A percentile compares a stretch with the other conserved stretches of the same genome.
phyloP scores from a whole-genome alignment of 1,140 invertebrate species.

The Solenopsis invicta region DNA sequence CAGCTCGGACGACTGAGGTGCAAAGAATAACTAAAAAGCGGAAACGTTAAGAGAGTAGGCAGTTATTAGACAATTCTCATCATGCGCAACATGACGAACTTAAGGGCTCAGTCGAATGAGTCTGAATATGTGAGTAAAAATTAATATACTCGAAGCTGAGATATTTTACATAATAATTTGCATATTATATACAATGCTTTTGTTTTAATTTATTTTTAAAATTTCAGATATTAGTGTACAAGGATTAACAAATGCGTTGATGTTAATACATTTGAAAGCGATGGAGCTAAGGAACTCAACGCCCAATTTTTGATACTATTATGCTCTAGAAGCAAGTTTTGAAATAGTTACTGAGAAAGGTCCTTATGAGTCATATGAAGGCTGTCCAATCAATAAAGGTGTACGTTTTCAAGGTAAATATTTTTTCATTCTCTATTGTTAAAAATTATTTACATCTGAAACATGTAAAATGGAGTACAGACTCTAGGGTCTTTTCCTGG shows the following conservation, averaged over 20 bases:
- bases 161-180: no score
- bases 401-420: conserved; percentile 82
- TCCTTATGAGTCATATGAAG: conserved; percentile 96
- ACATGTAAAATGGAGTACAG: not conserved
- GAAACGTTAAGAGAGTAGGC: conserved; percentile 90
- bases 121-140: conserved; percentile 77
- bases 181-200: not conserved
- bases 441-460: not conserved
- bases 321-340: conserved; percentile 98
- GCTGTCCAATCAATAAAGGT: conserved; percentile 97
- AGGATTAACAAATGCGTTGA: conserved; percentile 98
- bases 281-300: conserved; percentile 95
- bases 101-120: conserved; percentile 86
- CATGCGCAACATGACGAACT: no score
- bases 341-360: conserved; percentile 96
- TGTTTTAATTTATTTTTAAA: not conserved
- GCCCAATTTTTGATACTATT: conserved; percentile 99
- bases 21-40: conserved; percentile 95
- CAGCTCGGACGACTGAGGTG: conserved; percentile 93
- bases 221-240: conserved; percentile 95
- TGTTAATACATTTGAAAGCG: conserved; percentile 97
- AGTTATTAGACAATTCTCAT: conserved; percentile 81
- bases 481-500: no score
- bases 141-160: no score
- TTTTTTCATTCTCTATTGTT: not conserved